Evolutionary conservation across 1,140 invertebrate genomes (phyloP).

Genomic region (Rhizoglyphus robini): DNA sequence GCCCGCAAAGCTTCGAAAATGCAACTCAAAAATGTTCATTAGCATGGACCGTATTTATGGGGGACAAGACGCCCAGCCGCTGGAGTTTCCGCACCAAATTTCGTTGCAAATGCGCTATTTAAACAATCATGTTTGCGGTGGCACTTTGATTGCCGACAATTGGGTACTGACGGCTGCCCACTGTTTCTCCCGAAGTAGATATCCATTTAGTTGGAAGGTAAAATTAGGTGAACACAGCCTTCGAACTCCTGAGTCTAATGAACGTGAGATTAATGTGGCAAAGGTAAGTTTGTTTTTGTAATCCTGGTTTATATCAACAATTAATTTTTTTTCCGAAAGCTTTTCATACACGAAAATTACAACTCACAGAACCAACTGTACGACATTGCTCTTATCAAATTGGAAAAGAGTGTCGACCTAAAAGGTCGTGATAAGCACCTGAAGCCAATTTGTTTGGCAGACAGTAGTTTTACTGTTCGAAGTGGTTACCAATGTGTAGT

Average conservation of each 20-base stretch:
- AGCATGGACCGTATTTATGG: conserved; percentile 46
- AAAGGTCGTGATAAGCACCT: neutral
- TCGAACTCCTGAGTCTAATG: neutral
- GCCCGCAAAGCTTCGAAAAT: too few species aligned
- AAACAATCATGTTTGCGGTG: conserved; percentile 72
- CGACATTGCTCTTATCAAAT: conserved; percentile 13
- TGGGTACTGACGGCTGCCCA: conserved; percentile 83
- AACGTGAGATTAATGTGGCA: neutral
- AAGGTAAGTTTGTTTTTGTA: neutral
- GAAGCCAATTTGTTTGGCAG: conserved; percentile 17
- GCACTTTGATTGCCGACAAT: conserved; percentile 59
- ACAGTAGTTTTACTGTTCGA: neutral
- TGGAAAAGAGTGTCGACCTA: conserved; percentile 8
- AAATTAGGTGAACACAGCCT: conserved; percentile 16
- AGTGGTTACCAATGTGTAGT: neutral
- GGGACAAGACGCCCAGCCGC: conserved; percentile 54
- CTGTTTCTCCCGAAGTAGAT: conserved; percentile 56
- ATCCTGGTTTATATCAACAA: neutral
- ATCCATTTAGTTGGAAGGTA: conserved; percentile 1
- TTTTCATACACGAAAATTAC: conserved; percentile 14
- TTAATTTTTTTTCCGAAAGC: neutral
- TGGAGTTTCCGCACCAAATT: conserved; percentile 66
- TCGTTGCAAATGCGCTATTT: conserved; percentile 21
- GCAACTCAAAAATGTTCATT: neutral
- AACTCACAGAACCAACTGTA: neutral